These are phyloP conservation scores for Eptatretus burgeri DNA, from an alignment of 2,113 vertebrate genomes.

Conservation along the genomic window DNA sequence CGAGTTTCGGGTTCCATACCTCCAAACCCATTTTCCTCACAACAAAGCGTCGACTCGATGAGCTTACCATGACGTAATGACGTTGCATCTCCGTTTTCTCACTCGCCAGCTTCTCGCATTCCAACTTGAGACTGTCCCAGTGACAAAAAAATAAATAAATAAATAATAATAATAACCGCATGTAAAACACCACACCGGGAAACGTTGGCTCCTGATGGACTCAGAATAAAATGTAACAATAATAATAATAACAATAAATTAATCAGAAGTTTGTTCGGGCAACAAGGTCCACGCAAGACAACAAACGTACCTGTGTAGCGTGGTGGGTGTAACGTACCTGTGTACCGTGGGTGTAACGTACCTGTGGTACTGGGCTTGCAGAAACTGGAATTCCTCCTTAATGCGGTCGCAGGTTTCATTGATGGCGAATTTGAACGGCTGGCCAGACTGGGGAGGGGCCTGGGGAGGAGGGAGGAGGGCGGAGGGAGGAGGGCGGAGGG, in stretches of 20 bases:
- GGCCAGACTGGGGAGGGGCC: constrained; percentile 68
- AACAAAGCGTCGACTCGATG: too few relatives aligned
- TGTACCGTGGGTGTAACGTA: constrained; percentile 20
- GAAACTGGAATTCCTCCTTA: constrained; percentile 91
- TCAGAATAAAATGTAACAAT: too few relatives aligned
- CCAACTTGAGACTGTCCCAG: constrained; percentile 48
- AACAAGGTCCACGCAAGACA: too few relatives aligned
- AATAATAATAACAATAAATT: too few relatives aligned
- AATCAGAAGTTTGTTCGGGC: too few relatives aligned
- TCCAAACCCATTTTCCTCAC: too few relatives aligned
- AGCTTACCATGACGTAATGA: constrained; percentile 88
- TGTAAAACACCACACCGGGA: too few relatives aligned
- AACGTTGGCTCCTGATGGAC: too few relatives aligned
- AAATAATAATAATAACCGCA: not conserved
- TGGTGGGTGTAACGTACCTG: constrained; percentile 29
- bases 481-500: not conserved
- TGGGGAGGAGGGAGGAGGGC: constrained; percentile 21
- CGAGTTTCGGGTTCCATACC: too few relatives aligned
- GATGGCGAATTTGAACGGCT: constrained; percentile 90
- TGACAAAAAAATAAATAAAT: constrained; percentile 3
- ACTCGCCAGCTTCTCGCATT: constrained; percentile 83
- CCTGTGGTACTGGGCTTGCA: constrained; percentile 88
- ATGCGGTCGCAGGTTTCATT: constrained; percentile 80
- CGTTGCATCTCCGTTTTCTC: constrained; percentile 96
- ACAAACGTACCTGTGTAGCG: too few relatives aligned